phyloP scores from a whole-genome alignment of 2,797 vertebrate genomes.

The Peromyscus aztecus region DNA sequence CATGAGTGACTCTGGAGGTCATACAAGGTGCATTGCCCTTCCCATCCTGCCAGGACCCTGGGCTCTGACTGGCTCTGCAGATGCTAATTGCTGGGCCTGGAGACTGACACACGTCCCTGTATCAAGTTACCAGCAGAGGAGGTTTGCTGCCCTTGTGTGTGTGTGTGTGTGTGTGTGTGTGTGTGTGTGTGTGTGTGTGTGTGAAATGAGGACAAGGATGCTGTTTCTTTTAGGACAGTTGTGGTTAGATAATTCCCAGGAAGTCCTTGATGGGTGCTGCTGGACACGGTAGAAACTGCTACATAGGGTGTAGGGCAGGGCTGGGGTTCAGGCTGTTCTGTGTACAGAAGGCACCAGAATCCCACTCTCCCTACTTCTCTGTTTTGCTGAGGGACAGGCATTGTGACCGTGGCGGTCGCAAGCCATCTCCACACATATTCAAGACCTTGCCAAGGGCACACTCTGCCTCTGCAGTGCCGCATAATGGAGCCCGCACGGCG shows the following conservation, averaged over 20 bases:
- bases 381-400: not conserved
- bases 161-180: too few relatives aligned
- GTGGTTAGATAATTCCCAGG: too few relatives aligned
- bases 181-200: not conserved
- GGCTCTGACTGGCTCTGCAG: rapidly evolving
- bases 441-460: not conserved
- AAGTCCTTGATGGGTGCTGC: rapidly evolving
- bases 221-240: not conserved
- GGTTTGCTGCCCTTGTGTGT: not conserved
- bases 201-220: not conserved
- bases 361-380: rapidly evolving
- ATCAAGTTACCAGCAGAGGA: rapidly evolving
- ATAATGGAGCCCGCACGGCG: rapidly evolving
- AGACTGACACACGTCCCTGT: not conserved
- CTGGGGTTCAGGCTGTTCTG: rapidly evolving
- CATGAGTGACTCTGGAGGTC: not conserved
- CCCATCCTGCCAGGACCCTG: rapidly evolving
- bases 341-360: not conserved
- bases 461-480: not conserved
- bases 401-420: not conserved
- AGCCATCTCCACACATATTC: not conserved
- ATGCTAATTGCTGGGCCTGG: rapidly evolving
- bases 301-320: rapidly evolving
- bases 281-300: not conserved
- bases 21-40: too few relatives aligned